Evolutionary conservation across 2,797 vertebrate species (phyloP), one percentile per base, ranked within the genome.

Genomic region (Liparis tanakae): DNA sequence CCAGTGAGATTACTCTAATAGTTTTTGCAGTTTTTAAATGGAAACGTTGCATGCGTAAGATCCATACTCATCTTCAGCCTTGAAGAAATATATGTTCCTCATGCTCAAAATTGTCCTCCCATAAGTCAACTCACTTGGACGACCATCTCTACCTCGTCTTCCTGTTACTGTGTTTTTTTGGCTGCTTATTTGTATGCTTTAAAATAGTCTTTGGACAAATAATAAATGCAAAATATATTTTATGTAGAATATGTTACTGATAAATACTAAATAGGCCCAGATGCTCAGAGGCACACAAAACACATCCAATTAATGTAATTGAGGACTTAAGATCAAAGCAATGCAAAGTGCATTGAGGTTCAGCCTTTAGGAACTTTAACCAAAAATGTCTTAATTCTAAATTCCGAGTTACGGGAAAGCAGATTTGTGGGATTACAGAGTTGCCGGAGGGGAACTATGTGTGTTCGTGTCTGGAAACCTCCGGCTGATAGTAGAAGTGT

Each of bases 401-500:
- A 4, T 50, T 65, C 20, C 53, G 59, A 59, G 64, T 46, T 54
- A 60, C 72, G 58, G 54, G 76, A 80, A 70, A 18, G 67, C 48
- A 86, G 81, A 83, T 82, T 74, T 77, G 59, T 34, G 34, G 80
- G 74, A 84, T 88, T 81, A 83, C 69, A 79, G 50, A 80, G 65
- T 65, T 55, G 76, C 82, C 79, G 65, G 56, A 79, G 74, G 74
- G 83, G 53, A 71, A 56, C 25, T 67, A 65, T 20, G 30, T 57
- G 61, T 20, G 59, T 72, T 75, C 43, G 39, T 77, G 71, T 80
- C 61, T 54, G 65, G 62, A 72, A 76, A 74, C 72, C 70, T 80
- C 63, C 4, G 39, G 41, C 74, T 83, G 71, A 44, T 76, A 76
- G 76, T 70, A 66, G 65, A 62, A 66, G 72, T 18, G 33, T 73